Conservation (phyloP, 2,797 vertebrate genomes). For the Atherinosoma microstoma region DNA sequence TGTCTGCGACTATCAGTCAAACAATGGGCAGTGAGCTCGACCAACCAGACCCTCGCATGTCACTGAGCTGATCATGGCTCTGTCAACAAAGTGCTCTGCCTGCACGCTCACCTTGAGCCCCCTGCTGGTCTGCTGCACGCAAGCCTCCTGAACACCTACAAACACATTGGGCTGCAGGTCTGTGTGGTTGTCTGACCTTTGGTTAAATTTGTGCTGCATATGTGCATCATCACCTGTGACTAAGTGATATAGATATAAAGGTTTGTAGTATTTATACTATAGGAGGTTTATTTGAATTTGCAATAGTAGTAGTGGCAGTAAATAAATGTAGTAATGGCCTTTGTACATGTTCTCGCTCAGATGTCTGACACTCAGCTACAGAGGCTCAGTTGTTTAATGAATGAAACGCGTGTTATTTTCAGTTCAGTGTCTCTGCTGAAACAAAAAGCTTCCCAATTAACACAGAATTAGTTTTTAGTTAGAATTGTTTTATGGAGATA, state of each 20-base stretch:
- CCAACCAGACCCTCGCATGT: slow-evolving; percentile 50
- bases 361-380: slow-evolving; percentile 53
- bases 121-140: slow-evolving; percentile 51
- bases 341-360: slow-evolving; percentile 38
- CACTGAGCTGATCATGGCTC: slow-evolving; percentile 49
- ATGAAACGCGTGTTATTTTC: slow-evolving; percentile 53
- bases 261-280: slow-evolving; percentile 41
- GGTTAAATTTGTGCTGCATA: not conserved
- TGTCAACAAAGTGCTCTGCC: slow-evolving; percentile 10
- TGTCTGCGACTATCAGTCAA: slow-evolving; percentile 65
- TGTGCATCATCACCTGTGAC: not conserved
- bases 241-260: slow-evolving; percentile 28
- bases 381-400: slow-evolving; percentile 52
- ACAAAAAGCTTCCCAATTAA: slow-evolving; percentile 49
- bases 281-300: slow-evolving; percentile 58
- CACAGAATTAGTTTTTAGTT: slow-evolving; percentile 35
- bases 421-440: slow-evolving; percentile 45
- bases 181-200: slow-evolving; percentile 38
- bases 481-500: slow-evolving; percentile 50
- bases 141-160: slow-evolving; percentile 26
- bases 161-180: slow-evolving; percentile 25
- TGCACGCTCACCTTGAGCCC: slow-evolving; percentile 58
- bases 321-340: slow-evolving; percentile 51
- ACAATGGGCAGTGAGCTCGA: slow-evolving; percentile 55
- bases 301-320: slow-evolving; percentile 36